Percentiles rank a stretch among this genome's conserved stretches.
These are phyloP conservation scores for Oryzias woworae DNA, from an alignment of 2,113 vertebrate species.

Conservation along the genomic window DNA sequence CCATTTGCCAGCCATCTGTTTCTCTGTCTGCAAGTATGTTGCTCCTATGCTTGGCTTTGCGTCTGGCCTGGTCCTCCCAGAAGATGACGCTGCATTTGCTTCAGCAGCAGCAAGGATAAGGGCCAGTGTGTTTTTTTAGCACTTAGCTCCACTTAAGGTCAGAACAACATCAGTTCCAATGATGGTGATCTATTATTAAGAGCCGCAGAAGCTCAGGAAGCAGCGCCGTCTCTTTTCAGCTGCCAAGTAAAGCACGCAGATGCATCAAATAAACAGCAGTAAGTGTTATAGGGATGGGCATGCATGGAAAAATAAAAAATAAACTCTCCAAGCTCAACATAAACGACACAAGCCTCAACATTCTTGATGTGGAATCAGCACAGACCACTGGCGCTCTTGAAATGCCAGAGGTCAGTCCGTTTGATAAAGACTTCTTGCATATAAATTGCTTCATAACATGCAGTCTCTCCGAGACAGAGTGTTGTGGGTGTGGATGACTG, in stretches of 20 bases:
- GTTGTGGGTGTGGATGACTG: slow-evolving; percentile 8
- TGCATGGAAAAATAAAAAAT: not conserved
- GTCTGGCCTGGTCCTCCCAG: slow-evolving; percentile 4
- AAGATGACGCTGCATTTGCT: slow-evolving; percentile 52
- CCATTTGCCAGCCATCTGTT: slow-evolving; percentile 63
- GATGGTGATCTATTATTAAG: slow-evolving; percentile 64
- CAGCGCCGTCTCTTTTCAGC: not conserved
- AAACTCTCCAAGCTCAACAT: not conserved
- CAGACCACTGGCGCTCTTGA: slow-evolving; percentile 34
- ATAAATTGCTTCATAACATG: slow-evolving; percentile 75
- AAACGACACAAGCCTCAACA: slow-evolving; percentile 10
- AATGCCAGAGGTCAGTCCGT: slow-evolving; percentile 64
- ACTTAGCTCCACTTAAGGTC: slow-evolving; percentile 59
- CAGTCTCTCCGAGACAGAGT: slow-evolving; percentile 45
- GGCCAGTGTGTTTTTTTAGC: slow-evolving; percentile 32
- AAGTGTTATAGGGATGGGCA: not conserved
- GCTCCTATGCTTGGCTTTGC: slow-evolving; percentile 27
- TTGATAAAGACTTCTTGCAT: slow-evolving; percentile 72
- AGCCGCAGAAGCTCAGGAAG: slow-evolving; percentile 30
- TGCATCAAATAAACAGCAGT: slow-evolving; percentile 1
- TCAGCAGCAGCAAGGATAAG: slow-evolving; percentile 11
- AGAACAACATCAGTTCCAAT: slow-evolving; percentile 33
- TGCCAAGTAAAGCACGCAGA: no score
- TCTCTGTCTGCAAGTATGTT: slow-evolving; percentile 57
- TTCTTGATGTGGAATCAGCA: slow-evolving; percentile 6